Evolutionary conservation across 64 coral and sea anemone species (phyloP).

Genomic region (Pocillopora verrucosa): DNA sequence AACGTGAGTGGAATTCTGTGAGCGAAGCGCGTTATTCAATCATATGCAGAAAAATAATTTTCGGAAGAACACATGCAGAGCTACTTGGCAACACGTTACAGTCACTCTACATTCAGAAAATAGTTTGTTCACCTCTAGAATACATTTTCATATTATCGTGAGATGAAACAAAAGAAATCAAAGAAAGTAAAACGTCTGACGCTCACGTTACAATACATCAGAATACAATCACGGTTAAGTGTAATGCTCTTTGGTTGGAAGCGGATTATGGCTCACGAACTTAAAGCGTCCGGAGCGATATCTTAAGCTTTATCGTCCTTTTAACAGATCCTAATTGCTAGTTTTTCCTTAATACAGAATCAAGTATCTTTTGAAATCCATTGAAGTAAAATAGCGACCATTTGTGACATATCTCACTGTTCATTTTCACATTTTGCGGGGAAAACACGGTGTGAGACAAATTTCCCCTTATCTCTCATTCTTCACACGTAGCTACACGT

Average conservation of each 20-base stretch:
- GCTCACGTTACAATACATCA: not conserved
- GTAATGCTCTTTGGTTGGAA: not conserved
- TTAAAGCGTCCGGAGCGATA: not conserved
- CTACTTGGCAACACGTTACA: not conserved
- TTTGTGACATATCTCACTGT: not conserved
- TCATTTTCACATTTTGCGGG: not conserved
- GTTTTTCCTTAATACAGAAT: not conserved
- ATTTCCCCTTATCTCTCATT: not conserved
- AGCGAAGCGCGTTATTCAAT: constrained; percentile 23
- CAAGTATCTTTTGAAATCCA: not conserved
- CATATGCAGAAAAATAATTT: constrained; percentile 20
- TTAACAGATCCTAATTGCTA: not conserved
- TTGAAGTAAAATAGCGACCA: not conserved
- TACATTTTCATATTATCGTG: not conserved
- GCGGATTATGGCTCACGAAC: not conserved
- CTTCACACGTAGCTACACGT: not conserved
- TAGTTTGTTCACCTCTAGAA: not conserved
- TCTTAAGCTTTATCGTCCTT: not conserved
- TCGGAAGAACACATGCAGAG: constrained; percentile 11
- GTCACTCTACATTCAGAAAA: not conserved
- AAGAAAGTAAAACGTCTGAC: constrained; percentile 3
- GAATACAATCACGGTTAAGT: not conserved
- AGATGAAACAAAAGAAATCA: not conserved
- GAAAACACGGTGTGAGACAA: not conserved
- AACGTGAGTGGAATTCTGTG: constrained; percentile 3